phyloP scores from a whole-genome alignment of 1,140 invertebrate species.

The Pentalonia nigronervosa region DNA sequence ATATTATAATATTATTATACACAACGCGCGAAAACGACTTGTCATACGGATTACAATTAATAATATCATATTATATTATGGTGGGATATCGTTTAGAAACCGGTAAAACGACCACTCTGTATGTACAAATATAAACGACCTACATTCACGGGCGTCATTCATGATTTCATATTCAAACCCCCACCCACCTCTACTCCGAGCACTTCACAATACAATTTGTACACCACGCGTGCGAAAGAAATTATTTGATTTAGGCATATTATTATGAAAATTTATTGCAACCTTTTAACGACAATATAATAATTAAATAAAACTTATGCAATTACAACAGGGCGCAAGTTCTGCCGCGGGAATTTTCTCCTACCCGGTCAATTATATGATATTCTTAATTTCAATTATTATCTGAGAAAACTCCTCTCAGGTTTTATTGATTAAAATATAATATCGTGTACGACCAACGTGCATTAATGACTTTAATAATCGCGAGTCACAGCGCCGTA shows the following conservation, averaged over 20 bases:
- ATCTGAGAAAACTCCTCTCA: background rate
- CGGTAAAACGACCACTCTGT: background rate
- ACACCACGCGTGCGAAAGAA: background rate
- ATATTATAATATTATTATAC: background rate
- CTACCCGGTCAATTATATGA: background rate
- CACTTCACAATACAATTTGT: background rate
- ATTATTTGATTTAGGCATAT: background rate
- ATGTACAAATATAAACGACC: background rate
- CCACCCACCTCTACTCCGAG: too few relatives aligned
- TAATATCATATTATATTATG: background rate
- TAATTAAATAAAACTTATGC: background rate
- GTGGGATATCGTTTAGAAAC: background rate
- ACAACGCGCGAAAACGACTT: background rate
- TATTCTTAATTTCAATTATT: background rate
- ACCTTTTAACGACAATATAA: background rate
- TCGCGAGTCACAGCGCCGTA: background rate
- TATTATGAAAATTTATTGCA: background rate
- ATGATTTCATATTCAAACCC: background rate
- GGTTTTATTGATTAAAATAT: background rate
- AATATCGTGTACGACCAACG: background rate
- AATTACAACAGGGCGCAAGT: background rate
- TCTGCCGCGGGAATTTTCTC: background rate
- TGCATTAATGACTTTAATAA: background rate
- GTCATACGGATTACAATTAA: background rate
- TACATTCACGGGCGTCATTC: background rate